Evolutionary conservation across 1,140 invertebrate genomes (phyloP).

Genomic region (Diuraphis noxia): DNA sequence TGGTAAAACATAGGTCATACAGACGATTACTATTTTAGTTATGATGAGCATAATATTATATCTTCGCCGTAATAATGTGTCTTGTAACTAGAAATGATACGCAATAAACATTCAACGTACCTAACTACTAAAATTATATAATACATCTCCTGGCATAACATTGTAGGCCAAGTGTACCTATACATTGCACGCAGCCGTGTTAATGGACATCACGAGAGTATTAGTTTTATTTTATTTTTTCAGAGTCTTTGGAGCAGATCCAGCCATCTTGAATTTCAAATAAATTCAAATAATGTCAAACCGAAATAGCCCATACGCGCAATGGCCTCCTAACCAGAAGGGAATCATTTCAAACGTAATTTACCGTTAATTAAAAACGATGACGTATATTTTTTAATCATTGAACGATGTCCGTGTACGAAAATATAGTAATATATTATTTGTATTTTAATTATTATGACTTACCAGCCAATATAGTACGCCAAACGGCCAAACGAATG

Average conservation of each 20-base stretch:
- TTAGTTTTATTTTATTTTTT: neutral
- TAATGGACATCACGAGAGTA: neutral
- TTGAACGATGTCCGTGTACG: neutral
- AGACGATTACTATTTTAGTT: neutral
- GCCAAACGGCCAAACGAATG: no score
- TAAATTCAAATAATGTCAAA: neutral
- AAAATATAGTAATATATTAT: neutral
- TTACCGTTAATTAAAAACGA: neutral
- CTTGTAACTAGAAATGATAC: neutral
- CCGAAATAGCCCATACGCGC: neutral
- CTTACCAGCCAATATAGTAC: no score
- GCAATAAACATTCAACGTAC: neutral
- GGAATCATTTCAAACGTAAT: neutral
- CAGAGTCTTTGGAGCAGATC: neutral
- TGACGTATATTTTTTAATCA: neutral
- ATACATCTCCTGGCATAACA: neutral
- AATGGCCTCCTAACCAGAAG: neutral
- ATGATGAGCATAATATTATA: neutral
- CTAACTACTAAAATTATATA: neutral
- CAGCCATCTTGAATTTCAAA: neutral
- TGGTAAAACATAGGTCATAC: neutral
- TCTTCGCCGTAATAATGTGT: neutral
- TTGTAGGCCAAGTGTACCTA: neutral
- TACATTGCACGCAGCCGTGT: neutral
- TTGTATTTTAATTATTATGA: no score